Base-by-base conservation (phyloP, 2,888 invertebrate genomes). In the Rosalia funebris region DNA sequence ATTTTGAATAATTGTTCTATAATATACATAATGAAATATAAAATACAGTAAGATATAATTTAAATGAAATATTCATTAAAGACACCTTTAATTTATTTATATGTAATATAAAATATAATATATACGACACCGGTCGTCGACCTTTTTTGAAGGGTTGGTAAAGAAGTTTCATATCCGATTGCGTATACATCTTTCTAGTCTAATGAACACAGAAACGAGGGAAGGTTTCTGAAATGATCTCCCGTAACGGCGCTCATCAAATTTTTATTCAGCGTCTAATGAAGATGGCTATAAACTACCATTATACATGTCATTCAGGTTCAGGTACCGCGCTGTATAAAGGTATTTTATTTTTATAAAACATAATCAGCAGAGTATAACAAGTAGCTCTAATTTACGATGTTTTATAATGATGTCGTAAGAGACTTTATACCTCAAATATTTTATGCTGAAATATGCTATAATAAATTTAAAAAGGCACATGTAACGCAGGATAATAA, bases 361-460 rank as follows among this genome's bases (percentile, higher is more conserved):
- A 32, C 46, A 46, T n/a, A n/a, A n/a, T n/a, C n/a, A 46, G 15
- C 32, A 14, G 16, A 3, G 32, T 32, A 46, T 46, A 46, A 46
- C 46, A 32, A 46, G 32, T 46, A 32, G n/a, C 32, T 46, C 31
- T 46, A 16, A 46, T 46, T 31, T 46, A 32, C 32, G 46, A 46
- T 9, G 9, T 32, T 32, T 31, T 31, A n/a, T 46, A 46, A 46
- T 46, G 46, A 25, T 12, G 16, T 16, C 32, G 46, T 46, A 46
- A 46, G 46, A 32, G 32, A 46, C 16, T 46, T 46, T 32, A 32
- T 32, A 15, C 31, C 16, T 14, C 32, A 46, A 32, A 32, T 31
- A 46, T 46, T 46, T 46, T 15, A 46, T 46, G 10, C 11, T n/a
- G 10, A 32, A 32, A n/a, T 46, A 46, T 15, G 32, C 5, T 10